Conservation (phyloP, 2,113 vertebrate species). For the Gallinago undulata region DNA sequence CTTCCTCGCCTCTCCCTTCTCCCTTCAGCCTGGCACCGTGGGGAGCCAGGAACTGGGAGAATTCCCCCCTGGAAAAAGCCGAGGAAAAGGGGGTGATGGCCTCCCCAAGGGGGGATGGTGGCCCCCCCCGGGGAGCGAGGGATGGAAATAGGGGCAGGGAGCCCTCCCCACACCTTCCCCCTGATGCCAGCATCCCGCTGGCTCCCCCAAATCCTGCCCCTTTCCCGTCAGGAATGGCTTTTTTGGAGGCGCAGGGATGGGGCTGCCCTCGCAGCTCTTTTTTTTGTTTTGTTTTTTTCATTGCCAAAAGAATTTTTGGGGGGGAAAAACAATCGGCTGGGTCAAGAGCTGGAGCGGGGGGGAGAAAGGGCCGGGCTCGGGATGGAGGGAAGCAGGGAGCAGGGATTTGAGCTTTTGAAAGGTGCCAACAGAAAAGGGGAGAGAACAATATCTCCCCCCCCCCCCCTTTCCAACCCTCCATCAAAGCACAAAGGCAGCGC, state of each 20-base stretch:
- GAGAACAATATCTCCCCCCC: not conserved
- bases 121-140: too few species aligned
- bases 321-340: not conserved
- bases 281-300: too few species aligned
- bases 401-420: not conserved
- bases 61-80: not conserved
- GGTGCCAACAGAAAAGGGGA: not conserved
- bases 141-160: not conserved
- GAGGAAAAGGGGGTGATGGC: too few species aligned
- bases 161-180: not conserved
- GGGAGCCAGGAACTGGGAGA: not conserved
- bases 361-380: fast-evolving
- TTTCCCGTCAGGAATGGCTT: not conserved
- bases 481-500: not conserved
- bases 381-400: too few species aligned
- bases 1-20: not conserved
- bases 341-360: too few species aligned
- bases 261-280: not conserved
- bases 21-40: not conserved
- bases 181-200: not conserved
- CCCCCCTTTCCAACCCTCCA: not conserved
- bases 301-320: not conserved
- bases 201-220: not conserved
- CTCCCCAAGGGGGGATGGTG: not conserved
- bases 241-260: not conserved